Evolutionary conservation across 2,113 vertebrate species (phyloP).

Genomic region (Brienomyrus brachyistius): DNA sequence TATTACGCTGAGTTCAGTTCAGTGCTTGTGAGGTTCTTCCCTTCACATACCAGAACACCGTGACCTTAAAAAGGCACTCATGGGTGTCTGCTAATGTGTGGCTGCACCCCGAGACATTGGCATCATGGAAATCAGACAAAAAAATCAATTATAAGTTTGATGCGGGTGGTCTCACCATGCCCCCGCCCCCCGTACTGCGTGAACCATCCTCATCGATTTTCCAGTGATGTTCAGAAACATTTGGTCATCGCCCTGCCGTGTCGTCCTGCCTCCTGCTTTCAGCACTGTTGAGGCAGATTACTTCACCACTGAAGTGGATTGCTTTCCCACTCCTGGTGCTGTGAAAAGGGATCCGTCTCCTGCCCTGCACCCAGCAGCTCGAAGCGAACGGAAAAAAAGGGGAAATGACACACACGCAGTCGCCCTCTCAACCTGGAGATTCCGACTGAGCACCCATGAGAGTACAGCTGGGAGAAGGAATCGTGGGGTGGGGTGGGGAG

Average conservation of each 20-base stretch:
- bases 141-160: neutral
- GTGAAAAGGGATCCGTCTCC: neutral
- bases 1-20: neutral
- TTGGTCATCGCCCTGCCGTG: neutral
- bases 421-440: neutral
- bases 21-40: neutral
- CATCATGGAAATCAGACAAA: neutral
- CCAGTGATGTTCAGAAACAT: neutral
- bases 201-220: neutral
- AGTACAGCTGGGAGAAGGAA: neutral
- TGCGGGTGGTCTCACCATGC: neutral
- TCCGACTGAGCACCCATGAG: neutral
- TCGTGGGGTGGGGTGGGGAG: neutral
- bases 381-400: neutral
- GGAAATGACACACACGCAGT: neutral
- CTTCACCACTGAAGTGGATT: neutral
- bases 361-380: neutral
- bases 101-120: neutral
- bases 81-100: no score
- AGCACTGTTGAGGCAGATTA: neutral
- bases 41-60: neutral
- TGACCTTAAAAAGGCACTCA: neutral
- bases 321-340: neutral
- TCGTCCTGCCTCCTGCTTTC: neutral
- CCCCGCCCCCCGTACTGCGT: neutral